phyloP scores from a whole-genome alignment of 2,797 vertebrate species.

The Ptychobarbus kaznakovi region DNA sequence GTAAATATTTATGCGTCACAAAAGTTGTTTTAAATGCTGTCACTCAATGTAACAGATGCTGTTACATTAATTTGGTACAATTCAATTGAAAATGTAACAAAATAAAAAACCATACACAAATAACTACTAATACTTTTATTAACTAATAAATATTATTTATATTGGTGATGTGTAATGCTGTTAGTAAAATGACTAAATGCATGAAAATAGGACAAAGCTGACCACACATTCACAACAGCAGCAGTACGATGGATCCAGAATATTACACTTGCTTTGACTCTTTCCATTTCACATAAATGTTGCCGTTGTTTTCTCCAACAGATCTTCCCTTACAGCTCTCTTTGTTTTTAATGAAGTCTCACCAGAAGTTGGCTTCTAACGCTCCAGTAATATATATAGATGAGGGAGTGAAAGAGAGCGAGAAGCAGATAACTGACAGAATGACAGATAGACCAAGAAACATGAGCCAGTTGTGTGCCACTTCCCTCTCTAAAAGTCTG shows the following conservation, averaged over 20 bases:
- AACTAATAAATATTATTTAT: neutral
- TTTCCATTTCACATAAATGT: neutral
- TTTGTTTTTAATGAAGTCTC: slow-evolving; percentile 28
- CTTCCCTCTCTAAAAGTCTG: neutral
- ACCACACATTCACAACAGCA: neutral
- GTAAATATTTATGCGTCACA: neutral
- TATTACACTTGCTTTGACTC: neutral
- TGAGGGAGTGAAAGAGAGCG: slow-evolving; percentile 3
- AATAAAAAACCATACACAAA: neutral
- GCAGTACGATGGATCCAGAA: neutral
- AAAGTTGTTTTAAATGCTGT: neutral
- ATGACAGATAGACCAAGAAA: slow-evolving; percentile 25
- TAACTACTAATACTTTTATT: neutral
- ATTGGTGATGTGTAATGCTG: neutral
- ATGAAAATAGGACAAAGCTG: neutral
- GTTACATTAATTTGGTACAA: neutral
- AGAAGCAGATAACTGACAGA: slow-evolving; percentile 22
- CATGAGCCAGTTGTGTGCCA: slow-evolving; percentile 1
- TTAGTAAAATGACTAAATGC: neutral
- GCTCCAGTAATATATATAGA: slow-evolving; percentile 29
- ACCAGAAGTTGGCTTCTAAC: slow-evolving; percentile 24
- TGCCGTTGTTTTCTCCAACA: neutral
- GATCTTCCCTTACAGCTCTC: slow-evolving; percentile 10
- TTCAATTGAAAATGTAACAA: neutral
- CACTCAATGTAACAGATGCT: too few species aligned